A percentile compares a stretch with the other conserved stretches of the same genome.
Evolutionary conservation across 2,113 vertebrate genomes (phyloP).

Genomic region (Rhinoderma darwinii): DNA sequence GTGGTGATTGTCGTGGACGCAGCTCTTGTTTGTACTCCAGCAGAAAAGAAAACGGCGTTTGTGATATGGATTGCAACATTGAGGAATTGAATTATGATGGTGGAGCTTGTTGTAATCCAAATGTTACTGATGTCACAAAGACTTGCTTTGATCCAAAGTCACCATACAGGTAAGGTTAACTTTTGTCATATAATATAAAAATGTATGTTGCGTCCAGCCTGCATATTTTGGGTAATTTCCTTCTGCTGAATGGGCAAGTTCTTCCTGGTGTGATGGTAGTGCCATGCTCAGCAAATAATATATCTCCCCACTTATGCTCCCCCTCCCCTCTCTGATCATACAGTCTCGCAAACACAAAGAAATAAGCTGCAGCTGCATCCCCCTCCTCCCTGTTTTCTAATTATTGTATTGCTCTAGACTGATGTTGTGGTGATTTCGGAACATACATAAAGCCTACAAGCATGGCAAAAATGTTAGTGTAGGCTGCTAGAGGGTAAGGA

Average conservation of each 20-base stretch:
- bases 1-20: conserved; percentile 85
- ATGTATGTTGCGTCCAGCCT: not conserved
- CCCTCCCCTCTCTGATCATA: not conserved
- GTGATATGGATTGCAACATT: conserved; percentile 94
- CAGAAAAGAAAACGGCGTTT: conserved; percentile 88
- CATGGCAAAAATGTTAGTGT: no score
- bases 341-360: not conserved
- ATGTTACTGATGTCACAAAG: conserved; percentile 95
- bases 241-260: not conserved
- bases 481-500: no score
- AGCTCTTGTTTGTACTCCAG: conserved; percentile 75
- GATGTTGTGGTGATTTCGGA: no score
- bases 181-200: not conserved
- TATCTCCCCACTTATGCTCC: not conserved
- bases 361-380: not conserved
- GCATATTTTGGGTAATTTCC: not conserved
- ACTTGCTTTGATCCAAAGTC: conserved; percentile 95
- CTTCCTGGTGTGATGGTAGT: not conserved
- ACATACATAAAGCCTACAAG: no score
- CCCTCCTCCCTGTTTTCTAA: not conserved
- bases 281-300: not conserved
- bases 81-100: conserved; percentile 89
- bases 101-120: conserved; percentile 94
- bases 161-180: conserved; percentile 86
- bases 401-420: no score